A percentile compares a stretch with the other conserved stretches of the same genome.
phyloP scores from a whole-genome alignment of 2,888 invertebrate genomes.

The Cheilosia urbana region DNA sequence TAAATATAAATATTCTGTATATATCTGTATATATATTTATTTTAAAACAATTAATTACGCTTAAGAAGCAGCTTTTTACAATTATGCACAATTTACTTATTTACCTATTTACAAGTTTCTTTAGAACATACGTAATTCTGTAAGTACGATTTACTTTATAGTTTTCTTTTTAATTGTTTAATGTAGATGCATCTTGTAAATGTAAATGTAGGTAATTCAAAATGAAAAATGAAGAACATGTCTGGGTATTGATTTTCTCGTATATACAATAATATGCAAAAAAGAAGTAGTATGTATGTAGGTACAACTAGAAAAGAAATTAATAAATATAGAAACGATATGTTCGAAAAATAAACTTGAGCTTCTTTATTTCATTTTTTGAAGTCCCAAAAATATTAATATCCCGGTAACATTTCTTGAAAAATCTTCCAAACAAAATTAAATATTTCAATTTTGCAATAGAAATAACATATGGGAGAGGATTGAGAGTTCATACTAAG shows the following conservation, averaged over 20 bases:
- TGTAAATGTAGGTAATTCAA: background rate
- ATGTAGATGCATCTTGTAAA: background rate
- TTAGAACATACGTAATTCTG: too few species aligned
- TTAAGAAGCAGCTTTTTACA: constrained; percentile 1
- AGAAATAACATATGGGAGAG: too few species aligned
- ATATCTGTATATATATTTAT: constrained; percentile 2
- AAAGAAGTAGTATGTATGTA: background rate
- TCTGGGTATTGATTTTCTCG: background rate
- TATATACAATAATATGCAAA: constrained; percentile 6
- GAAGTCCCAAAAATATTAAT: too few species aligned
- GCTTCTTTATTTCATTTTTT: background rate
- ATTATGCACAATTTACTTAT: background rate
- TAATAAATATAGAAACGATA: constrained; percentile 6
- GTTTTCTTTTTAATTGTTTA: background rate
- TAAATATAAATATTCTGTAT: background rate
- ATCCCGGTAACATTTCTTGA: too few species aligned
- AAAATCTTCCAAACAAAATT: too few species aligned
- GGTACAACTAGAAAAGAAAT: constrained; percentile 1
- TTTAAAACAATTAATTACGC: background rate
- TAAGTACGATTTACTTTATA: too few species aligned
- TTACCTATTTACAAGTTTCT: too few species aligned
- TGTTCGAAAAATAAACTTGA: constrained; percentile 1
- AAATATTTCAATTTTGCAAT: too few species aligned
- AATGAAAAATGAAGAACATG: constrained; percentile 4
- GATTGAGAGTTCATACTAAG: too few species aligned